phyloP scores from a whole-genome alignment of 2,113 vertebrate genomes.

The Crotalus tigris region DNA sequence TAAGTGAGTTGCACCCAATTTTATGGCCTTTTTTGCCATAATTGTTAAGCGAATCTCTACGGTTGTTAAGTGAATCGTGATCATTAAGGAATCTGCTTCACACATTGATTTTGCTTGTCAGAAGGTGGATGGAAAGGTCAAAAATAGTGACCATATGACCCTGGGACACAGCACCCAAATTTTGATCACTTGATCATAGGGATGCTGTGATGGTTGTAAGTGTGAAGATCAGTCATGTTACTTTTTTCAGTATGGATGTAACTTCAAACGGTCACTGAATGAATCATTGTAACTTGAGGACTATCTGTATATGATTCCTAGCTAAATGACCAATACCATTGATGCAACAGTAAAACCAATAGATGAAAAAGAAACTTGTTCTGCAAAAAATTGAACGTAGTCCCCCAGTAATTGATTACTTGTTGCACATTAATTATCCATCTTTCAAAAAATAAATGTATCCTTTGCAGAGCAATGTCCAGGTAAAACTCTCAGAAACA shows the following conservation, averaged over 20 bases:
- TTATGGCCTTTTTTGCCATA: background rate
- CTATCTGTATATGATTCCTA: background rate
- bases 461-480: background rate
- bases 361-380: background rate
- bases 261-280: too few relatives aligned
- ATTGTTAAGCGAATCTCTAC: background rate
- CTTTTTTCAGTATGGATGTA: background rate
- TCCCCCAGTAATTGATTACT: background rate
- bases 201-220: background rate
- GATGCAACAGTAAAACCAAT: background rate
- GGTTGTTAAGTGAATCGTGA: background rate
- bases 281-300: too few relatives aligned
- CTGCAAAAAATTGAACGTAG: background rate
- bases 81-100: background rate
- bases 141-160: background rate
- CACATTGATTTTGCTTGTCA: background rate
- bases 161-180: background rate
- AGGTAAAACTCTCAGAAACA: background rate
- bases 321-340: background rate
- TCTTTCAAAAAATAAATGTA: background rate
- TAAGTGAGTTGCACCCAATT: background rate
- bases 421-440: background rate
- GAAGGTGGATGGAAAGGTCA: background rate
- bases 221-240: background rate
- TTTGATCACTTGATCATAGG: background rate